phyloP scores from a whole-genome alignment of 2,888 invertebrate species.

The Acleris emargana region DNA sequence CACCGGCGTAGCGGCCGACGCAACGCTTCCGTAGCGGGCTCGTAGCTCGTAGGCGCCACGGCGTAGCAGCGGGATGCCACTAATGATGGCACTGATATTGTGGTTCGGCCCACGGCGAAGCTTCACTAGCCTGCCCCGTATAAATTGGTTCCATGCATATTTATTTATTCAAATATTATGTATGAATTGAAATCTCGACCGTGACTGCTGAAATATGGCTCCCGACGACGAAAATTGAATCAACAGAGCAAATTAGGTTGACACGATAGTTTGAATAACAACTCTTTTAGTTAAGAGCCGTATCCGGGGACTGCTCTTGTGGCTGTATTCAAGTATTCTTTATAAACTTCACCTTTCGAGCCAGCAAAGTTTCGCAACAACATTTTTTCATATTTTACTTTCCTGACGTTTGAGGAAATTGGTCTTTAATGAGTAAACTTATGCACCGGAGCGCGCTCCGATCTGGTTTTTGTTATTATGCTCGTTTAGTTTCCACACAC shows the following conservation, averaged over 20 bases:
- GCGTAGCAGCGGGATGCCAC: constrained; percentile 60
- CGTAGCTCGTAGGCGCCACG: constrained; percentile 55
- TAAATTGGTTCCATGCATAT: constrained; percentile 84
- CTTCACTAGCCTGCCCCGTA: constrained; percentile 63
- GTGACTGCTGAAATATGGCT: constrained; percentile 78
- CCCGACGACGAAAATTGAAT: constrained; percentile 73
- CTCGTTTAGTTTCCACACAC: constrained; percentile 13
- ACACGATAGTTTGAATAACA: constrained; percentile 50
- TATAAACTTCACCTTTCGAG: constrained; percentile 50
- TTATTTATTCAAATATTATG: constrained; percentile 83
- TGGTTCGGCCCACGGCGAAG: constrained; percentile 58
- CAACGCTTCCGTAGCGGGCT: constrained; percentile 61
- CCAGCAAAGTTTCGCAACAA: constrained; percentile 48
- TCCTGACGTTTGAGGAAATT: constrained; percentile 60
- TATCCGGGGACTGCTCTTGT: constrained; percentile 47
- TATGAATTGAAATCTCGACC: constrained; percentile 81
- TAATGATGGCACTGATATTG: constrained; percentile 79
- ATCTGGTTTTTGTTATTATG: constrained; percentile 46
- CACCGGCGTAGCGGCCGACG: constrained; percentile 53
- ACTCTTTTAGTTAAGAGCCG: constrained; percentile 48
- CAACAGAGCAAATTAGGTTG: constrained; percentile 72
- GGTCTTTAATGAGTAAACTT: constrained; percentile 65
- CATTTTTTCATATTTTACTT: constrained; percentile 57
- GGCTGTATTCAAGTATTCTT: constrained; percentile 56
- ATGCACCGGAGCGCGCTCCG: constrained; percentile 52